These are phyloP conservation scores for Sylvia atricapilla DNA, from an alignment of 2,113 vertebrate genomes.

Conservation along the genomic window DNA sequence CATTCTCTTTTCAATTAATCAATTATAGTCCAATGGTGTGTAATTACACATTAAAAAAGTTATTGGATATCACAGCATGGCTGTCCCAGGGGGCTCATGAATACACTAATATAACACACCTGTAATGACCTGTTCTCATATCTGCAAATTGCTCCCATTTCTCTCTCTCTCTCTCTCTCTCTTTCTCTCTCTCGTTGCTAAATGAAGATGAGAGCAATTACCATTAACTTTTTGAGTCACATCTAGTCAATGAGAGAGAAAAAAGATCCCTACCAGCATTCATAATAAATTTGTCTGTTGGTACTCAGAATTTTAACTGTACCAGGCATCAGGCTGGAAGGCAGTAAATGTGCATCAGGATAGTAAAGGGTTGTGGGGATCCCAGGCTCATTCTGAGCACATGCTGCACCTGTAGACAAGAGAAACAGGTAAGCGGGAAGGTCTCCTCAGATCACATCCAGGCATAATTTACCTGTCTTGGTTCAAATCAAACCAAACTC, in stretches of 20 bases:
- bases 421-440: conserved; percentile 49
- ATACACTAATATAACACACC: conserved; percentile 80
- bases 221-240: conserved; percentile 76
- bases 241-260: conserved; percentile 66
- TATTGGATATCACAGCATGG: conserved; percentile 78
- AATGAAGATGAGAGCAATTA: conserved; percentile 76
- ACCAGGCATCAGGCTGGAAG: neutral
- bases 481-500: conserved; percentile 63
- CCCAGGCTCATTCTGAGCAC: neutral
- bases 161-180: conserved; percentile 68
- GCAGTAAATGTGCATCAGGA: neutral
- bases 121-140: conserved; percentile 76
- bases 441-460: conserved; percentile 45
- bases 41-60: conserved; percentile 84
- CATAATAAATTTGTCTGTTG: conserved; percentile 57
- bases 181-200: conserved; percentile 30
- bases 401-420: neutral
- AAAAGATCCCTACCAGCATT: conserved; percentile 46
- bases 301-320: neutral
- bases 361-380: neutral
- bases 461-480: conserved; percentile 47
- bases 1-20: conserved; percentile 84
- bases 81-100: conserved; percentile 75
- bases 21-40: conserved; percentile 77
- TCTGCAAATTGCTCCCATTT: conserved; percentile 75